Conservation (phyloP, 2,113 vertebrate species). For the Sinocyclocheilus anophthalmus region DNA sequence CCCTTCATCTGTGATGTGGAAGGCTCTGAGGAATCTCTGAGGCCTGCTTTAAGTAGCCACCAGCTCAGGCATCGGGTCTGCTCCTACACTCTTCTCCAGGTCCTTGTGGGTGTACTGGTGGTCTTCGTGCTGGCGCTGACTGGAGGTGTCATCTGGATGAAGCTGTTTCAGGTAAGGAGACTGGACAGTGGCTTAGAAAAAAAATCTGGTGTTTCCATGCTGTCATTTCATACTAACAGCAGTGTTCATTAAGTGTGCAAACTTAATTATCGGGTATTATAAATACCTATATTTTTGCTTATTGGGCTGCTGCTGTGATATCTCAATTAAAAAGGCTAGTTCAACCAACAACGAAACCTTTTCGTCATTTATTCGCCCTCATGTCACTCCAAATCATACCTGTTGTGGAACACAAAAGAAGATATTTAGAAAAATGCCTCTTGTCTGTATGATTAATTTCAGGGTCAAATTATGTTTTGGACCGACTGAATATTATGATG, state of each 20-base stretch:
- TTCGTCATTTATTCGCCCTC: not conserved
- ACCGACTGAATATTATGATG: not conserved
- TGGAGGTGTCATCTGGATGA: conserved; percentile 1
- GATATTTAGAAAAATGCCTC: not conserved
- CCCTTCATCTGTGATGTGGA: conserved; percentile 13
- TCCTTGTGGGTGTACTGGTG: not conserved
- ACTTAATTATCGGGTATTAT: not conserved
- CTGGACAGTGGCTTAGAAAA: not conserved
- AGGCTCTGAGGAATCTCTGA: not conserved
- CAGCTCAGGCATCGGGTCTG: not conserved
- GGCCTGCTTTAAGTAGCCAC: not conserved
- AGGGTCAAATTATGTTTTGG: not conserved
- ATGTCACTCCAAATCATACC: not conserved
- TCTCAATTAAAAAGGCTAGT: not conserved
- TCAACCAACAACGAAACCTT: not conserved
- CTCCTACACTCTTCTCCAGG: not conserved
- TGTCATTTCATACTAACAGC: not conserved
- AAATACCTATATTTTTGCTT: not conserved
- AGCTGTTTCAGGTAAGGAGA: not conserved
- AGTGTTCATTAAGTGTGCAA: not conserved
- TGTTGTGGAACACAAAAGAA: not conserved
- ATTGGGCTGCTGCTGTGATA: not conserved
- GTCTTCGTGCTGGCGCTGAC: conserved; percentile 3
- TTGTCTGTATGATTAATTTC: not conserved
- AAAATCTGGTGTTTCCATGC: not conserved